A percentile compares a stretch with the other conserved stretches of the same genome.
phyloP scores from a whole-genome alignment of 2,797 vertebrate species.

The Hafferia zeledoni region DNA sequence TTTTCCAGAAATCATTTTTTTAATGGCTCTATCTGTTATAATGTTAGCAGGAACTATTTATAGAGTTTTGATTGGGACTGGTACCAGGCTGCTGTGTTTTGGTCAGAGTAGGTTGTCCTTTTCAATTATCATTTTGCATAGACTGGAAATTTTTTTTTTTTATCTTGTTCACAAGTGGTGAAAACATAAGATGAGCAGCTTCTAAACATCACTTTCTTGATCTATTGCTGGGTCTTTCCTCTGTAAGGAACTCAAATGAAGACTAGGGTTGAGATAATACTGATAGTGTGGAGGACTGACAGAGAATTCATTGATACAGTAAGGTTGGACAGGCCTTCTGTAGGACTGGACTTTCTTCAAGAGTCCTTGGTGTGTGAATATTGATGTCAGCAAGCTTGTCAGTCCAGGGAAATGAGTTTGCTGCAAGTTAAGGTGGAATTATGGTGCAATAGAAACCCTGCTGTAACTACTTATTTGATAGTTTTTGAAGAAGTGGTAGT shows the following conservation, averaged over 20 bases:
- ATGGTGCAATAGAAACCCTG: not conserved
- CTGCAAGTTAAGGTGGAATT: not conserved
- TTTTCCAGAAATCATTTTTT: conserved; percentile 5
- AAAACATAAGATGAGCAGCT: not conserved
- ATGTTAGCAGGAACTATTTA: not conserved
- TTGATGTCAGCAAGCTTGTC: not conserved
- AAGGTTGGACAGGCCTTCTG: not conserved
- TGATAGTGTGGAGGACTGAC: not conserved
- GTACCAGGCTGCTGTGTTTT: not conserved
- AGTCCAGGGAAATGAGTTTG: not conserved
- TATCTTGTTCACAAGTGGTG: not conserved
- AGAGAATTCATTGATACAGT: not conserved
- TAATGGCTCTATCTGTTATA: not conserved
- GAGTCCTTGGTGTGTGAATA: not conserved
- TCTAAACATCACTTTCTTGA: not conserved
- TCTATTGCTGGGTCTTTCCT: not conserved
- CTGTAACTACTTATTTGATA: not conserved
- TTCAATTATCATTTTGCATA: not conserved
- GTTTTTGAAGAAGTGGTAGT: not conserved
- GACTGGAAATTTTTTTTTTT: not conserved
- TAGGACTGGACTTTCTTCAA: not conserved
- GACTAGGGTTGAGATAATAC: not conserved
- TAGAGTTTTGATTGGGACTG: not conserved
- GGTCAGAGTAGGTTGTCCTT: not conserved
- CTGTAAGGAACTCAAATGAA: not conserved